phyloP scores from a whole-genome alignment of 2,888 invertebrate species.

The Drosophila ezoana region DNA sequence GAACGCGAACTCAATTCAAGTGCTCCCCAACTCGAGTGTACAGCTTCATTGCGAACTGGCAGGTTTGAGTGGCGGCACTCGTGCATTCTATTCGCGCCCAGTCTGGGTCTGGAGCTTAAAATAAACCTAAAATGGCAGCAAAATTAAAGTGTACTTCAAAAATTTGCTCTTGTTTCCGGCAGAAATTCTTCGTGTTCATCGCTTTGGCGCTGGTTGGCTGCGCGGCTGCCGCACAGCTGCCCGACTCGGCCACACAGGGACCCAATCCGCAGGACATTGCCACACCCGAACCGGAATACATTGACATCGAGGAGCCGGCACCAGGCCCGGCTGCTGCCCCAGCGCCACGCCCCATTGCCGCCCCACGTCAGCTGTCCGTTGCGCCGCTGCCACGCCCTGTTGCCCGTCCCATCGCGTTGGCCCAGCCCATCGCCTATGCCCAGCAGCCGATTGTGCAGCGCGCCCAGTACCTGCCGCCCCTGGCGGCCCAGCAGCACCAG shows the following conservation, averaged over 20 bases:
- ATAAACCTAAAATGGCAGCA: not conserved
- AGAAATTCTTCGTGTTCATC: slow-evolving; percentile 81
- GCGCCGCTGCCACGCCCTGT: slow-evolving; percentile 36
- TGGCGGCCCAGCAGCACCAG: slow-evolving; percentile 47
- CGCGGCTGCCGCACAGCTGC: slow-evolving; percentile 75
- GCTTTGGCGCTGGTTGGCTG: slow-evolving; percentile 77
- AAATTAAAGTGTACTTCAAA: slow-evolving; percentile 15
- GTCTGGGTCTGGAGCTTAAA: slow-evolving; percentile 21
- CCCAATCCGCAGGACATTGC: slow-evolving; percentile 85
- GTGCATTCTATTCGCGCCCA: slow-evolving; percentile 62
- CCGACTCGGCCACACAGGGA: slow-evolving; percentile 84
- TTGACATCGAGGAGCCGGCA: slow-evolving; percentile 83
- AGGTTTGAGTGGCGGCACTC: slow-evolving; percentile 55
- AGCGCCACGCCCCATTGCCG: slow-evolving; percentile 38
- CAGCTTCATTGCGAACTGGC: slow-evolving; percentile 62
- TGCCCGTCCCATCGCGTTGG: slow-evolving; percentile 58
- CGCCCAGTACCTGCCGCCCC: slow-evolving; percentile 62
- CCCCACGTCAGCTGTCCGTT: slow-evolving; percentile 42
- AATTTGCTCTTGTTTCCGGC: slow-evolving; percentile 30
- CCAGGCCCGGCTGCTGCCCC: slow-evolving; percentile 63
- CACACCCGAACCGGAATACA: slow-evolving; percentile 84
- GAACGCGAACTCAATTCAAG: slow-evolving; percentile 37
- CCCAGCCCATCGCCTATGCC: slow-evolving; percentile 47
- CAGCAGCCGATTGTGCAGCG: slow-evolving; percentile 62
- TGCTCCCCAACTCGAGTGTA: slow-evolving; percentile 60